Evolutionary conservation across 2,888 invertebrate genomes (phyloP), one percentile per base, ranked within the genome.

Genomic region (Isoperla grammatica): DNA sequence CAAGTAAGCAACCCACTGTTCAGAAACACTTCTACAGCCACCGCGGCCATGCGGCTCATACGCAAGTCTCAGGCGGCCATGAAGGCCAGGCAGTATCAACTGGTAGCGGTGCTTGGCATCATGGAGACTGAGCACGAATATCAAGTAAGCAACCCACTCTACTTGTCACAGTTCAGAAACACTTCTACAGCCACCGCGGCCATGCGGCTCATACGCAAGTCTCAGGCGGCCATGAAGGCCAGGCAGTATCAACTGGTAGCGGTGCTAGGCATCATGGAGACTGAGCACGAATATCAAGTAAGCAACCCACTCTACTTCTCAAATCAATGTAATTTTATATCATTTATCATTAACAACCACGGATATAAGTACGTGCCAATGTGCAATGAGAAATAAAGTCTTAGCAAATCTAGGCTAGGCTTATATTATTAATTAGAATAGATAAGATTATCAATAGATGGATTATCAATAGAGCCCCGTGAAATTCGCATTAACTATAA

Each of bases 231-330:
- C 0, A 84, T 93, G 80, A 86, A 89, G 65, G 90, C 91, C 53
- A 79, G 83, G 40, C 92, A 93, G 76, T 94, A 93, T 77, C 93
- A 94, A 76, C 83, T 93, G 68, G 88, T 92, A 19, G 86, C 86
- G 45, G 86, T 92, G 63, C 78, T 80, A 63, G 92, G 92, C 1
- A 81, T 83, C 59, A 81, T 90, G 71, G 81, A 85, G 64, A 79
- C 78, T 8, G 89, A 90, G 65, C 76, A 78, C 40, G 89, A 91
- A 71, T 88, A 87, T 71, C 85, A 89, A 81, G 88, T 87, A 72
- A 68, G 67, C 62, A 29, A 6, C 2, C 13, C 9, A 13, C n/a
- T n/a, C n/a, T n/a, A n/a, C n/a, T n/a, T n/a, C n/a, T n/a, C n/a
- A n/a, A n/a, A n/a, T n/a, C n/a, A n/a, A n/a, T n/a, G n/a, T n/a